Evolutionary conservation across 92 coral and sea anemone genomes (phyloP), one percentile per base, ranked within the genome.

Genomic region (Montipora capitata): DNA sequence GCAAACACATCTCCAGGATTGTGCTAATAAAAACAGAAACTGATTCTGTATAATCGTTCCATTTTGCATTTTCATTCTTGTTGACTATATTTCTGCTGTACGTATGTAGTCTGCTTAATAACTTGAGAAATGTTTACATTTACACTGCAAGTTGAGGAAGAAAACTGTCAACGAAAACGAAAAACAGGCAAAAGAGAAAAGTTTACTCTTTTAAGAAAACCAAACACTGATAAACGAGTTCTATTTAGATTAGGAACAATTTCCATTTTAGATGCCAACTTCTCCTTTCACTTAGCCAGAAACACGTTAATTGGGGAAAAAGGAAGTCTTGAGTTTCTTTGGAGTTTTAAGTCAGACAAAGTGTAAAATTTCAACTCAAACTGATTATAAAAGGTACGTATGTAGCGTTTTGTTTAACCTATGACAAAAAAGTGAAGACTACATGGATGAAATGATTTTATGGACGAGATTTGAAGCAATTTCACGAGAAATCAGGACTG

Each of bases 141-240:
- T 82, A 82, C 86, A 70, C 54, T 56, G 86, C 78, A 82, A 70
- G 71, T 82, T 72, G 61, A 83, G 38, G 40, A 83, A 64, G 58
- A 59, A 40, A 70, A 59, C 61, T 83, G 80, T 83, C 80, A 83
- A 57, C 40, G 20, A 40, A 54, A 39, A 51, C 35, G 68, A 67
- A 83, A 83, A 63, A 3, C 42, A 40, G 62, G 57, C 18, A 82
- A 83, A 49, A 67, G n/a, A 72, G 51, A 15, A 58, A 51, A 59
- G 70, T 83, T 72, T 72, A 72, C 79, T 83, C 74, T 49, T 81
- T 58, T 43, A 68, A 75, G n/a, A 68, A 68, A 52, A 68, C 16
- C 78, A 83, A 83, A 83, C 79, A 83, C 45, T 20, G 87, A 57
- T 73, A 72, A 83, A 57, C 77, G 86, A 69, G 68, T 81, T 81